These are phyloP conservation scores for Clarias macrocephalus DNA, from an alignment of 2,113 vertebrate species.

Conservation along the genomic window DNA sequence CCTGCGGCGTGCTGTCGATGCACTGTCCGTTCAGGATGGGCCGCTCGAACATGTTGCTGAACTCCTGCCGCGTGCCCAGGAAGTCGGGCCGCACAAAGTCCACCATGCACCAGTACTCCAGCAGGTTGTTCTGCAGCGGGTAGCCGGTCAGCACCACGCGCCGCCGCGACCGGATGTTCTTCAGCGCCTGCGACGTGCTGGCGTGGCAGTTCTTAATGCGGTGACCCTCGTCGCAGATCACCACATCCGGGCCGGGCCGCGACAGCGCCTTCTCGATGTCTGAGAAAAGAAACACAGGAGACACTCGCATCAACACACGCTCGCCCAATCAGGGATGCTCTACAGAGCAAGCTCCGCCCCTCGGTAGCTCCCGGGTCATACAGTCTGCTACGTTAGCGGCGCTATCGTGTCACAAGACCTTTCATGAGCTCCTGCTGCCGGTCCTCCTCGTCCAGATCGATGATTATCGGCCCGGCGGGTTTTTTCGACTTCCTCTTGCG, in stretches of 20 bases:
- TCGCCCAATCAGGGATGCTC: neutral
- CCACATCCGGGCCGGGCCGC: conserved; percentile 92
- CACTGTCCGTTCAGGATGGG: conserved; percentile 98
- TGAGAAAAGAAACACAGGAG: conserved; percentile 68
- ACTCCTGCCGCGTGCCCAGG: conserved; percentile 94
- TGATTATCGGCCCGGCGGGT: conserved; percentile 91
- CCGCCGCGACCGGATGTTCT: conserved; percentile 93
- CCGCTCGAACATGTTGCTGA: conserved; percentile 99
- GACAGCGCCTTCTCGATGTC: conserved; percentile 93
- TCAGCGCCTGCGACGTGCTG: conserved; percentile 95
- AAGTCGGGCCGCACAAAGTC: conserved; percentile 98
- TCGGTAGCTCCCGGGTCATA: neutral
- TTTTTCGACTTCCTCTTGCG: conserved; percentile 97
- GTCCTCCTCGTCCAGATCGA: conserved; percentile 97
- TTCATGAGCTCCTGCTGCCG: conserved; percentile 95
- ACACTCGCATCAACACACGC: neutral
- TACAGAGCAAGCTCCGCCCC: neutral
- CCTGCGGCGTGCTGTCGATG: conserved; percentile 95
- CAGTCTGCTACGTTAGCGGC: too few relatives aligned
- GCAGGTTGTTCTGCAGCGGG: conserved; percentile 97
- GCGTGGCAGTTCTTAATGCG: conserved; percentile 99
- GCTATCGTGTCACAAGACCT: conserved; percentile 68
- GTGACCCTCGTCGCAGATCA: conserved; percentile 98
- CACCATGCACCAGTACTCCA: conserved; percentile 99
- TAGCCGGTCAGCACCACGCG: conserved; percentile 95